Conservation (phyloP, 1,140 invertebrate genomes). For the Polypedilum pembai region DNA sequence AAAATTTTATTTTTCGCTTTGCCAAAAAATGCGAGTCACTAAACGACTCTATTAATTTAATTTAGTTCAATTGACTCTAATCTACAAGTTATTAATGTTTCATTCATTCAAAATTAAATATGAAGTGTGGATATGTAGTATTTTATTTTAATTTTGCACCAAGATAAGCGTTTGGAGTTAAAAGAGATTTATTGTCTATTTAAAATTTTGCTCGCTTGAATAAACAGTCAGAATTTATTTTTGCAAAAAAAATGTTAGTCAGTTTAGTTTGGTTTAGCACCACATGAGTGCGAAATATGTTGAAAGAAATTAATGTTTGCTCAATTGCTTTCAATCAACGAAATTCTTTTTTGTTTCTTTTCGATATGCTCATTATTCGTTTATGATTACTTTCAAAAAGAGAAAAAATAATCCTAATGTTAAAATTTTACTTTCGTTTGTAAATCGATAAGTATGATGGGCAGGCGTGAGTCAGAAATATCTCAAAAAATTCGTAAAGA, state of each 20-base stretch:
- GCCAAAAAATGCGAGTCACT: background rate
- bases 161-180: background rate
- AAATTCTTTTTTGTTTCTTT: no score
- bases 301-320: background rate
- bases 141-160: background rate
- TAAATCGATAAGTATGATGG: no score
- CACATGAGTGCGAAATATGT: background rate
- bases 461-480: no score
- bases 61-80: constrained; percentile 7
- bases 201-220: background rate
- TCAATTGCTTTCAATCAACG: background rate
- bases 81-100: background rate
- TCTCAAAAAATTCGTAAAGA: no score
- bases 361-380: no score
- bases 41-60: constrained; percentile 10
- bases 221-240: background rate
- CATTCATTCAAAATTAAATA: no score
- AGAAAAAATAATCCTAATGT: no score
- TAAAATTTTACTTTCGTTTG: no score
- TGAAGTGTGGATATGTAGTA: no score
- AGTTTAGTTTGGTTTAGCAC: background rate
- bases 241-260: background rate
- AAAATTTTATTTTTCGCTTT: background rate
- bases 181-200: background rate
- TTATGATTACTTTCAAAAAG: no score